Conservation (phyloP, 2,888 invertebrate species). For the Lagria hirta region DNA sequence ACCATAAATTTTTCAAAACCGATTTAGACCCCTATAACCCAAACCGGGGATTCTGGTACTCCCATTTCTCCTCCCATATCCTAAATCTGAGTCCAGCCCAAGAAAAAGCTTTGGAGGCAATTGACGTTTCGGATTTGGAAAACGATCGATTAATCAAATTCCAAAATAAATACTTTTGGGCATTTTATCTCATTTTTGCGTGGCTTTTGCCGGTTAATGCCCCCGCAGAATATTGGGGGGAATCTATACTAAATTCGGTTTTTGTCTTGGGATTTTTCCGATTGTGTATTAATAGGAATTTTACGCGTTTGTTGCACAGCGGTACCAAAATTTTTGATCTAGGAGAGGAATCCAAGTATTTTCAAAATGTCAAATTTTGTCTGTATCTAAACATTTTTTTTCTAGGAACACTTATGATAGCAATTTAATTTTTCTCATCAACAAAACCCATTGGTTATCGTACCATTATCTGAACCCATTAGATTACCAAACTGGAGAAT, state of each 20-base stretch:
- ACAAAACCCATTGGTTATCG: constrained; percentile 76
- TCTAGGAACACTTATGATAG: constrained; percentile 69
- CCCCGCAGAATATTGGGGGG: constrained; percentile 78
- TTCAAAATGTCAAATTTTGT: no score
- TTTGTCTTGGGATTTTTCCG: constrained; percentile 72
- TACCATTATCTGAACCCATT: constrained; percentile 78
- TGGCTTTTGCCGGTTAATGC: constrained; percentile 73
- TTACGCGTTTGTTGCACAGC: constrained; percentile 74
- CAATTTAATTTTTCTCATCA: constrained; percentile 73
- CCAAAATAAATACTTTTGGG: constrained; percentile 74
- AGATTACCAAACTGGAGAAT: constrained; percentile 83
- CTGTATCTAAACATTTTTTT: constrained; percentile 17
- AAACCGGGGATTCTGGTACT: constrained; percentile 75
- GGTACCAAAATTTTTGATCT: constrained; percentile 73
- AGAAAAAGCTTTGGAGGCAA: constrained; percentile 61
- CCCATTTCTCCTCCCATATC: constrained; percentile 74
- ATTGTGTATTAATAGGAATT: constrained; percentile 64
- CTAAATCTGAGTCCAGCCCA: constrained; percentile 67
- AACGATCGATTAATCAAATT: constrained; percentile 76
- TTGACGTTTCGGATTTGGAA: constrained; percentile 81
- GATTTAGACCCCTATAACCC: constrained; percentile 80
- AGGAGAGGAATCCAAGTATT: constrained; percentile 64
- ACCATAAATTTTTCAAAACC: constrained; percentile 77
- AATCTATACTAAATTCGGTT: constrained; percentile 62
- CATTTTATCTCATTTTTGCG: constrained; percentile 65